Base-by-base conservation (phyloP, 2,888 invertebrate species). In the Crepidodera aurea region DNA sequence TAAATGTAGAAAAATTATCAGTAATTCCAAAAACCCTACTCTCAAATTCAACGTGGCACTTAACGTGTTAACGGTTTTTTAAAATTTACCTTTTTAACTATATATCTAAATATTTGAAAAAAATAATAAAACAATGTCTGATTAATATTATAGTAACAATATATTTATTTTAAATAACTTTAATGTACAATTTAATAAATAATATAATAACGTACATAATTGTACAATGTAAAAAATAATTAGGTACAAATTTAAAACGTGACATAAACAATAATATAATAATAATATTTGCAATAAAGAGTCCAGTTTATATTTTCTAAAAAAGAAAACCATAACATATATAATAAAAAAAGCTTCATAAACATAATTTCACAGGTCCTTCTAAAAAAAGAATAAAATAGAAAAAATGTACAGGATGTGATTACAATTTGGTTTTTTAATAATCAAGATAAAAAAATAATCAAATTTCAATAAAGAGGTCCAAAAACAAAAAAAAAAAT, bases 301-400 rank as follows among this genome's bases (percentile, higher is more conserved):
- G 15, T 44, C 7, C 25, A 44, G 1, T 22, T n/a, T 44, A 44
- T 5, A 1, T 12, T 25, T 19, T 13, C 6, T n/a, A 8, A 44
- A 44, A 22, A 19, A n/a, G 3, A 44, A 22, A 44, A 44, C 44
- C 12, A 12, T 44, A 44, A 29, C n/a, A n/a, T n/a, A 6, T 22
- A 22, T 22, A 22, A 22, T 2, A 13, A 2, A 34, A 34, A 44
- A 44, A 22, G 44, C 44, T 44, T 44, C 22, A 22, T 44, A 44
- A 22, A 44, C 4, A 44, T 44, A 44, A 34, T 12, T 13, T n/a
- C 34, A 13, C 13, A 10, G 44, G 19, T 22, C 22, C 22, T 22
- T 19, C 44, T 44, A 44, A 44, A 22, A 44, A 10, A 44, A 22
- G 6, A 15, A 39, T 15, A 39, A 39, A 39, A 39, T n/a, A n/a